phyloP scores from a whole-genome alignment of 2,797 vertebrate species.

The Phylloscopus collybita region DNA sequence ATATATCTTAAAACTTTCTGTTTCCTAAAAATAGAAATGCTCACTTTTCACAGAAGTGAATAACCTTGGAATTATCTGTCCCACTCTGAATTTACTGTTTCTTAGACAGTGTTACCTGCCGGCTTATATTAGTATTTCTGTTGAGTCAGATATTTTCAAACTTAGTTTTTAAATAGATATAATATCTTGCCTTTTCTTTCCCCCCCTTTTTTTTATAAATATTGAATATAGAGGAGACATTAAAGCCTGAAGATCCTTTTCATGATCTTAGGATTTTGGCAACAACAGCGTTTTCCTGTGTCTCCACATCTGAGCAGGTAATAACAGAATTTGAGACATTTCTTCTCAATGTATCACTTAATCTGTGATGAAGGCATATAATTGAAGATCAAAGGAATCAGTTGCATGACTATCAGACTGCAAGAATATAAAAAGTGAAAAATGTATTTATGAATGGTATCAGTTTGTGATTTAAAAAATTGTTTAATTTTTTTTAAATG shows the following conservation, averaged over 20 bases:
- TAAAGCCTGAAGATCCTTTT: constrained; percentile 67
- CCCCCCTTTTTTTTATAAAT: background rate
- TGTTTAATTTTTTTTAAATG: background rate
- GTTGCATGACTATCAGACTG: background rate
- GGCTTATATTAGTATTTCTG: background rate
- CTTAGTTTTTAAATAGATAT: background rate
- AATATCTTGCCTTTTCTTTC: background rate
- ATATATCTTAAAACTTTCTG: background rate
- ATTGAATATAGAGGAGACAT: constrained; percentile 64
- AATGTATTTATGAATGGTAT: background rate
- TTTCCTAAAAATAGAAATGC: background rate
- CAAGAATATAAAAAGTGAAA: background rate
- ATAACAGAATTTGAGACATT: background rate
- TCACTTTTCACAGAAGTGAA: background rate
- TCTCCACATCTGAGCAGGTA: constrained; percentile 80
- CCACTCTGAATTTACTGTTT: background rate
- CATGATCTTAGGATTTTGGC: constrained; percentile 80
- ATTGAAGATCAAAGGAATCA: background rate
- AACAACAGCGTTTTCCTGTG: constrained; percentile 77
- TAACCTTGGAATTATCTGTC: background rate
- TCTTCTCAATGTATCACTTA: background rate
- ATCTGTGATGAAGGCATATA: background rate
- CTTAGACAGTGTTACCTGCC: background rate
- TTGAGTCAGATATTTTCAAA: background rate
- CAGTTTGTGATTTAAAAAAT: background rate